Evolutionary conservation across 1,140 invertebrate species (phyloP), one percentile per base, ranked within the genome.

Genomic region (Heliconius eleuchia): DNA sequence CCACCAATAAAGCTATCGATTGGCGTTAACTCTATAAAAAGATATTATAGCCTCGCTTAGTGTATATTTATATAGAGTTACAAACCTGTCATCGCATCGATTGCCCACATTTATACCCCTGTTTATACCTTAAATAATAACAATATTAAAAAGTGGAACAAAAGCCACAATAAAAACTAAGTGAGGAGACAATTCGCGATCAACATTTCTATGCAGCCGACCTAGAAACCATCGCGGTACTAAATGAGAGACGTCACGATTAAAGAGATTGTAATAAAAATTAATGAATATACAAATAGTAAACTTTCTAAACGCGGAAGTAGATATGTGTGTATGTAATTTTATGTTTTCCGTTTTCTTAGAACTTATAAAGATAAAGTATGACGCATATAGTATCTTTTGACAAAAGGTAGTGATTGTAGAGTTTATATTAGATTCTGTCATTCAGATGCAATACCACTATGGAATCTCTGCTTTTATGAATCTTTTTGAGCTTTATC

Each of bases 201-300:
- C 60, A 27, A 30, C 71, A 71, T 18, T 79, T 75, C 70, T 76
- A 74, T 52, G 70, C 19, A 73, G 70, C 30, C 75, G 78, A 79
- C 78, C 78, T 46, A 76, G 46, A 72, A 76, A 75, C n/a, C 9
- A 66, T 27, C 60, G 60, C 60, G 16, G 18, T 74, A 79, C 60
- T 55, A 66, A 34, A 76, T 71, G 55, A 46, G 66, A 50, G 74
- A 76, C 23, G 39, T 55, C 73, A 78, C 66, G 72, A 79, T 79
- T 72, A 79, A 79, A 79, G 73, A 77, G 76, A 72, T 77, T 72
- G 78, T 76, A 34, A 76, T 79, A 79, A 79, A 76, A 76, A 72
- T 60, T 79, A 57, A 79, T 79, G 78, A 75, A 39, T 79, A 76
- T 76, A 79, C 78, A 72, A 76, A 79, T 72, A 79, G 71, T 66